Base-by-base conservation (phyloP, 1,140 invertebrate species). In the Drosophila quadrilineata region DNA sequence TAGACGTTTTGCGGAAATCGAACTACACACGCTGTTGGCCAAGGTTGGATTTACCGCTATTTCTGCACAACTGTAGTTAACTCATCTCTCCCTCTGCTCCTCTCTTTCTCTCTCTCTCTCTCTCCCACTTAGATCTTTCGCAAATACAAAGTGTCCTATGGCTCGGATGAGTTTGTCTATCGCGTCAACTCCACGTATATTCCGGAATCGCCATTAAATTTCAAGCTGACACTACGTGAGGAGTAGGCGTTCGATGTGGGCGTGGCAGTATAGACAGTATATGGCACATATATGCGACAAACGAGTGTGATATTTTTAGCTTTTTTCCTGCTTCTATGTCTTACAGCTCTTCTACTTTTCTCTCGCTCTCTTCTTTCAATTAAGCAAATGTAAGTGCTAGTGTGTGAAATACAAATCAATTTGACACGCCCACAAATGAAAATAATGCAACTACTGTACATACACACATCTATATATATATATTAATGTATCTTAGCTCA, bases 1-100 rank as follows among this genome's bases (percentile, higher is more conserved):
- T 6, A 92, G 94, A 53, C 90, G 95, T 66, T 95, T 96, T 84
- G 95, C 96, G 1, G 95, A 96, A 89, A 92, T 93, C 9, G 95
- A 96, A 89, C 90, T 96, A 68, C 92, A 95, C 73, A 92, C 95
- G 35, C 90, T 96, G 38, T 79, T 95, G 38, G 93, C 94, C 21
- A 90, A 90, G 88, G 89, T 90, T n/a, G n/a, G n/a, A n/a, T n/a
- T n/a, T n/a, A n/a, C n/a, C n/a, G n/a, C n/a, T n/a, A n/a, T n/a
- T n/a, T n/a, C n/a, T n/a, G n/a, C n/a, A n/a, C n/a, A n/a, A n/a
- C n/a, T n/a, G n/a, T n/a, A n/a, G n/a, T n/a, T n/a, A n/a, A n/a
- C n/a, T n/a, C n/a, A n/a, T n/a, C n/a, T n/a, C n/a, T n/a, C n/a
- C n/a, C n/a, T n/a, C 17, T 38, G 36, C 9, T 26, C 33, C 28